Base-by-base conservation (phyloP, 2,888 invertebrate species). In the Temnothorax unifasciatus region DNA sequence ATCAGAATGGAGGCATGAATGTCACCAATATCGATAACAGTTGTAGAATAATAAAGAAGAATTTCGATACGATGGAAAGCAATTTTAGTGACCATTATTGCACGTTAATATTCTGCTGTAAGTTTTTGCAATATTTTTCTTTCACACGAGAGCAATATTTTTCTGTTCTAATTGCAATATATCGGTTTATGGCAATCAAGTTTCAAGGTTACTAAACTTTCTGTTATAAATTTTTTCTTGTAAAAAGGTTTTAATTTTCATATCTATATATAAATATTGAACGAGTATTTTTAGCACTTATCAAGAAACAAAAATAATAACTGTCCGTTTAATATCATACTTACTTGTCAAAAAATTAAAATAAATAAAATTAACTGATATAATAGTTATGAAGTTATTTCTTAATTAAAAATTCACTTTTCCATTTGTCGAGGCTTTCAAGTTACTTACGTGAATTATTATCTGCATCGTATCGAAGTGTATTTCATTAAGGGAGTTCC, bases 21-120 rank as follows among this genome's bases (percentile, higher is more conserved):
- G 15, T 21, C 11, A 50, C 1, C 21, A 63, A 63, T 74, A 74
- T 59, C 8, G 41, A 74, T 63, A 75, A 61, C 21, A 63, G 47
- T 75, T 5, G 15, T n/a, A 1, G 5, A 21, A 38, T 15, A 71
- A 71, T 71, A 38, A 71, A 21, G 4, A n/a, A n/a, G 15, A 38
- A 54, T 38, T 68, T 68, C 0, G 25, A 47, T 68, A 68, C 29
- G 8, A 11, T 34, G 15, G 21, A 54, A 71, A 8, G 3, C 11
- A 38, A 54, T 71, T 71, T 71, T 8, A 66, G 21, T 68, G 9
- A 38, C 52, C 8, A 52, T 38, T 71, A 54, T 54, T 52, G 21
- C 11, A 54, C 15, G 21, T 71, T 71, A 54, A 71, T 71, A 41
- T 71, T 21, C 21, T 15, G 21, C 1, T 38, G 5, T 34, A 71